These are phyloP conservation scores for Molossus alvarezi DNA, from an alignment of 2,797 vertebrate species.

Conservation along the genomic window DNA sequence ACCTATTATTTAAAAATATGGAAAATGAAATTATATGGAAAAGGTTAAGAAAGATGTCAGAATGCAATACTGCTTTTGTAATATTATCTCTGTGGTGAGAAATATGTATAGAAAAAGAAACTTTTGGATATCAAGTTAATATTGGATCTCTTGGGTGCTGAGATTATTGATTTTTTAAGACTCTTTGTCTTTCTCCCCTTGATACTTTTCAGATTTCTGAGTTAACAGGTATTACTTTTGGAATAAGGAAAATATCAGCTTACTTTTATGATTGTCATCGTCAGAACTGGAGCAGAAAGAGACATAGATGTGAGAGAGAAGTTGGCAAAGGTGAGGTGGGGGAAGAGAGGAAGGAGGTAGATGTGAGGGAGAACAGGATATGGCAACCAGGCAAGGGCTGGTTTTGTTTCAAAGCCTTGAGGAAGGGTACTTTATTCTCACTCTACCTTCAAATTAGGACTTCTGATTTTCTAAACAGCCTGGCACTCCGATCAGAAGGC, in stretches of 20 bases:
- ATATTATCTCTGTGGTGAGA: not conserved
- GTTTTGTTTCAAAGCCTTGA: not conserved
- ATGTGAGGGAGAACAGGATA: not conserved
- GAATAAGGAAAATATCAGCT: conserved; percentile 18
- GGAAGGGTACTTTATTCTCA: not conserved
- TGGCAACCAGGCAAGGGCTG: too few relatives aligned
- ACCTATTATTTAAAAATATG: not conserved
- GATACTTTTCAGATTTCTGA: conserved; percentile 23
- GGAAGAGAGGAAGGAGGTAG: not conserved
- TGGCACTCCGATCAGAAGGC: not conserved
- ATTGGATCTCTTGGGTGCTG: not conserved
- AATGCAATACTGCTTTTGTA: conserved; percentile 39
- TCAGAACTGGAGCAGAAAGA: not conserved
- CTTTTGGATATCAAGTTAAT: not conserved
- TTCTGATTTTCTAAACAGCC: conserved; percentile 1
- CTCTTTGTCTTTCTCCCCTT: not conserved
- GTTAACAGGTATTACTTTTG: not conserved
- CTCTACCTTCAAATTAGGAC: not conserved
- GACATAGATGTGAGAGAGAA: not conserved
- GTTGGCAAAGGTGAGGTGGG: not conserved
- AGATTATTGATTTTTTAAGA: conserved; percentile 1
- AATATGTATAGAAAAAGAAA: not conserved
- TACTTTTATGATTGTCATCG: not conserved
- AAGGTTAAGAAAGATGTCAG: not conserved
- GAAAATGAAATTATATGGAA: not conserved